A percentile compares a stretch with the other conserved stretches of the same genome.
Evolutionary conservation across 1,140 invertebrate genomes (phyloP).

Genomic region (Sarcophaga bullata): DNA sequence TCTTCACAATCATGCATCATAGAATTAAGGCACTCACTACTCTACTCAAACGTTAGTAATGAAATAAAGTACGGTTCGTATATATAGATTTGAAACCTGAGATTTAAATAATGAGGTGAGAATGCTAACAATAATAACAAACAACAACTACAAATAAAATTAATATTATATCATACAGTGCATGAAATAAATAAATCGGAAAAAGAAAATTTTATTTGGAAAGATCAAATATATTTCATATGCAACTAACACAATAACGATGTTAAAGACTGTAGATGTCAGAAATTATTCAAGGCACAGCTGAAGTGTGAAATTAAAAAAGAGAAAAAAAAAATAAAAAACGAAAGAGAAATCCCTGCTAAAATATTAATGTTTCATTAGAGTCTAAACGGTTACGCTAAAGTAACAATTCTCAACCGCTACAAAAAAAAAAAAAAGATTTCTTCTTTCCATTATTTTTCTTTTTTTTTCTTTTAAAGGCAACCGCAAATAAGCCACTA

Average conservation of each 20-base stretch:
- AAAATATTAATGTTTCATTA: conserved; percentile 22
- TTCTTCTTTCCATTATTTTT: background rate
- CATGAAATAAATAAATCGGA: no score
- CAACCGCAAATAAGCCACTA: no score
- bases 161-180: background rate
- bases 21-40: background rate
- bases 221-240: no score
- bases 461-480: no score
- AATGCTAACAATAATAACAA: background rate
- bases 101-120: conserved; percentile 28
- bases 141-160: background rate
- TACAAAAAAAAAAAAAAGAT: background rate
- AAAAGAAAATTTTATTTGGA: no score
- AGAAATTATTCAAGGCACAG: background rate
- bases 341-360: background rate
- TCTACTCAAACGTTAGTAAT: background rate
- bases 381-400: conserved; percentile 27
- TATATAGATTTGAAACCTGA: conserved; percentile 23
- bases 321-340: background rate
- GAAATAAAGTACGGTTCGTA: background rate
- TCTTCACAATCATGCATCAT: background rate
- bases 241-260: no score
- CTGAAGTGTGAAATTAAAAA: background rate
- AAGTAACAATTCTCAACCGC: conserved; percentile 23
- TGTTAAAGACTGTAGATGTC: no score